These are phyloP conservation scores for Manduca sexta DNA, from an alignment of 1,140 invertebrate genomes.

Conservation along the genomic window DNA sequence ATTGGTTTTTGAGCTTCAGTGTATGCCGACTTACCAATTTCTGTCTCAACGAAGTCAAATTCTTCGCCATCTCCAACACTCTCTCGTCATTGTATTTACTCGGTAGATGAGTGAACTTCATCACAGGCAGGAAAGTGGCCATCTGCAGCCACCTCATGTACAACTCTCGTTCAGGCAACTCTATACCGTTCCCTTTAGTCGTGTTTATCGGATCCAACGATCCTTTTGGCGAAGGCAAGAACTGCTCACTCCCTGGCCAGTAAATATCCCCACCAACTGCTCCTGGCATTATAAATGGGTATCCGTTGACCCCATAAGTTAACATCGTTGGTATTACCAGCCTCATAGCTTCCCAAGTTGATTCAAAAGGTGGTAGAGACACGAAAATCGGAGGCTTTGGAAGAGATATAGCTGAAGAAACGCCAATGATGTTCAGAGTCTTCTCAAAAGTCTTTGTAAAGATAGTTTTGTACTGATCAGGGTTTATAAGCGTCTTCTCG, in stretches of 20 bases:
- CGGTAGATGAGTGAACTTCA: slow-evolving; percentile 92
- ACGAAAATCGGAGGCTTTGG: slow-evolving; percentile 91
- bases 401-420: slow-evolving; percentile 86
- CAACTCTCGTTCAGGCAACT: slow-evolving; percentile 87
- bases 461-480: slow-evolving; percentile 85
- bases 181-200: slow-evolving; percentile 74
- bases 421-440: slow-evolving; percentile 82
- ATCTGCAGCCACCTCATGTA: slow-evolving; percentile 96
- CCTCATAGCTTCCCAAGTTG: slow-evolving; percentile 91
- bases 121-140: slow-evolving; percentile 92
- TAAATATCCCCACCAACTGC: slow-evolving; percentile 91
- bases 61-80: slow-evolving; percentile 84
- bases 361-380: slow-evolving; percentile 88
- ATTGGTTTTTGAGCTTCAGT: too few relatives aligned
- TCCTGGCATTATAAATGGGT: slow-evolving; percentile 93
- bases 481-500: slow-evolving; percentile 81
- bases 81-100: slow-evolving; percentile 87
- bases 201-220: slow-evolving; percentile 47
- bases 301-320: slow-evolving; percentile 90
- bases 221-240: slow-evolving; percentile 57
- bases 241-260: slow-evolving; percentile 73
- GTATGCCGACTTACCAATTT: slow-evolving; percentile 74
- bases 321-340: slow-evolving; percentile 89
- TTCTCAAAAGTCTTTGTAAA: slow-evolving; percentile 80
- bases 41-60: slow-evolving; percentile 83